These are phyloP conservation scores for Meloidogyne chitwoodi DNA, from an alignment of 1,140 invertebrate species.

Conservation along the genomic window DNA sequence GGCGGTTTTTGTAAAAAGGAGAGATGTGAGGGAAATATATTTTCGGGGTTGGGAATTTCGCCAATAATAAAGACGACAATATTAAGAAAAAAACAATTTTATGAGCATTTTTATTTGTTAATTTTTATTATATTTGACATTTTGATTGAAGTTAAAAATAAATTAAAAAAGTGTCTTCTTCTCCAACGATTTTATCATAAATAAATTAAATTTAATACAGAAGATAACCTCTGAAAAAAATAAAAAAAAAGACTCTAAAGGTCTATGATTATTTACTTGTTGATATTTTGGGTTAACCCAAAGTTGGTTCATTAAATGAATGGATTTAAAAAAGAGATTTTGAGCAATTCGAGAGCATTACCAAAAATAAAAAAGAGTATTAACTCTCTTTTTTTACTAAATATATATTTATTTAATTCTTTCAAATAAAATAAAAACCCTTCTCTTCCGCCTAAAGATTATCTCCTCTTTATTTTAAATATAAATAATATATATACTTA, in stretches of 20 bases:
- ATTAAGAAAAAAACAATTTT: not conserved
- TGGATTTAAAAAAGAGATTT: not conserved
- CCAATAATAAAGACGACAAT: not conserved
- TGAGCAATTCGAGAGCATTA: not conserved
- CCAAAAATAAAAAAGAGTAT: not conserved
- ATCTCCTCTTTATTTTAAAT: no score
- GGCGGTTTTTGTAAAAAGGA: not conserved
- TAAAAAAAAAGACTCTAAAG: no score
- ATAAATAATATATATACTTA: no score
- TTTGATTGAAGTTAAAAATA: not conserved
- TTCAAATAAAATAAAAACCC: no score
- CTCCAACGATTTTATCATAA: not conserved
- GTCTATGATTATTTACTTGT: no score
- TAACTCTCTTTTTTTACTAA: no score
- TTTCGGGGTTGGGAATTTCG: not conserved
- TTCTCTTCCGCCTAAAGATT: no score
- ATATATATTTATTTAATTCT: no score
- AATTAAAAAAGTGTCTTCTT: not conserved
- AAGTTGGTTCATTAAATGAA: not conserved
- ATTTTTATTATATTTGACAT: no score
- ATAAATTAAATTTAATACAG: not conserved
- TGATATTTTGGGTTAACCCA: not conserved
- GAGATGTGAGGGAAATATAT: not conserved
- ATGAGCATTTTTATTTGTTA: not conserved
- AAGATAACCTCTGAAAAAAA: not conserved